Evolutionary conservation across 2,888 invertebrate species (phyloP), one percentile per base, ranked within the genome.

Genomic region (Drosophila ustulata): DNA sequence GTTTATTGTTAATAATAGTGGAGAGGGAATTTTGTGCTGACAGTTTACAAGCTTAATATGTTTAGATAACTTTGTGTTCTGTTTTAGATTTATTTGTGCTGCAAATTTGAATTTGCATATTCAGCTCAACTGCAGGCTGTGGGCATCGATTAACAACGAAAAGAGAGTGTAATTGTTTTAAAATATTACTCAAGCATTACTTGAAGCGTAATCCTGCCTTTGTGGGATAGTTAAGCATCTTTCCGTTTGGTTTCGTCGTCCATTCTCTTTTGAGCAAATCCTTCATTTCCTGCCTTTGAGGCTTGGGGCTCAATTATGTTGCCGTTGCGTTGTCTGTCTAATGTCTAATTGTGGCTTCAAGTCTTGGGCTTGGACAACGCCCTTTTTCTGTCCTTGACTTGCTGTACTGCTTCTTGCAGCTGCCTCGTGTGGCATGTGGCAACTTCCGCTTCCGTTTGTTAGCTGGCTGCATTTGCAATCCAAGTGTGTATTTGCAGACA

Each of bases 391-490:
- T 66, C 63, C 74, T 74, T 75, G 59, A 32, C 52, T 55, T 13
- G n/a, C 37, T 37, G 39, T 26, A 49, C 18, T 41, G 32, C 28
- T 43, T 26, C n/a, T 41, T 34, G 13, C 39, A 18, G 41, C 4
- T 37, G 41, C 39, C 30, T 6, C 18, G 11, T 46, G 34, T 39
- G 43, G 37, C 43, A 34, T 63, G 58, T 59, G 78, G 73, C 55
- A 58, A 86, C 87, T 78, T 82, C 84, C 82, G 87, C 66, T 82
- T 82, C 87, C 82, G 81, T 64, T 80, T 68, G 67, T 47, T 50
- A 39, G 46, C 55, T 66, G 45, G 30, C 46, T 69, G 71, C 58
- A 66, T 51, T 73, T 56, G 43, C 51, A 71, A 18, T 18, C 18
- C 18, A 18, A 18, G 18, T 18, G 18, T 6, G 13, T n/a, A 26